Evolutionary conservation across 2,113 vertebrate genomes (phyloP).

Genomic region (Gadus chalcogrammus): DNA sequence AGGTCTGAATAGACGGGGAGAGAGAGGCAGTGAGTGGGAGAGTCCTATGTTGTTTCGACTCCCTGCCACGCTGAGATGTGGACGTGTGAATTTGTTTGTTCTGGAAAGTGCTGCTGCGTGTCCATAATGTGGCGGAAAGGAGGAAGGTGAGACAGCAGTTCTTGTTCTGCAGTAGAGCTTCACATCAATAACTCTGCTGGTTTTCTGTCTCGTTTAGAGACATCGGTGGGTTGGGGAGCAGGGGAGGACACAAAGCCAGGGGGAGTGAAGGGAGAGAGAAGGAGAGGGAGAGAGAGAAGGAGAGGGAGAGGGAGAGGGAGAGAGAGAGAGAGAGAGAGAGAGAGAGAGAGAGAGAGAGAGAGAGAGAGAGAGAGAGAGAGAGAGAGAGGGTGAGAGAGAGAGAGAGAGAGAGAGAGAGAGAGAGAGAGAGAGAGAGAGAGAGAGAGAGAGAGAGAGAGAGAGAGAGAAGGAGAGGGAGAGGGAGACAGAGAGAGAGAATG

Average conservation of each 20-base stretch:
- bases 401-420: too few species aligned
- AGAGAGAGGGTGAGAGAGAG: too few species aligned
- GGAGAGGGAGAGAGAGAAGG: not conserved
- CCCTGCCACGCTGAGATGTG: too few species aligned
- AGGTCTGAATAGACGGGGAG: too few species aligned
- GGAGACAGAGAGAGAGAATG: too few species aligned
- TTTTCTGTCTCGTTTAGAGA: not conserved
- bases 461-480: not conserved
- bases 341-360: too few species aligned
- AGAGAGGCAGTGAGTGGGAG: too few species aligned
- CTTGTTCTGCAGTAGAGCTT: not conserved
- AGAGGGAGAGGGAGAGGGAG: not conserved
- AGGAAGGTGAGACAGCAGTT: not conserved
- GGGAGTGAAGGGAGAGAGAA: not conserved
- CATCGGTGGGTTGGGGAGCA: not conserved
- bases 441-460: not conserved
- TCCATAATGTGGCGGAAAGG: not conserved
- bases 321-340: conserved; percentile 1
- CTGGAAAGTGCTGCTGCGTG: not conserved
- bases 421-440: too few species aligned
- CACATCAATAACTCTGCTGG: not conserved
- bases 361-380: too few species aligned
- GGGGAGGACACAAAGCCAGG: not conserved
- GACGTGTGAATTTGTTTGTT: not conserved
- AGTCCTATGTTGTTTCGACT: too few species aligned